Conservation (phyloP, 2,888 invertebrate genomes). For the Meghimatium bilineatum region DNA sequence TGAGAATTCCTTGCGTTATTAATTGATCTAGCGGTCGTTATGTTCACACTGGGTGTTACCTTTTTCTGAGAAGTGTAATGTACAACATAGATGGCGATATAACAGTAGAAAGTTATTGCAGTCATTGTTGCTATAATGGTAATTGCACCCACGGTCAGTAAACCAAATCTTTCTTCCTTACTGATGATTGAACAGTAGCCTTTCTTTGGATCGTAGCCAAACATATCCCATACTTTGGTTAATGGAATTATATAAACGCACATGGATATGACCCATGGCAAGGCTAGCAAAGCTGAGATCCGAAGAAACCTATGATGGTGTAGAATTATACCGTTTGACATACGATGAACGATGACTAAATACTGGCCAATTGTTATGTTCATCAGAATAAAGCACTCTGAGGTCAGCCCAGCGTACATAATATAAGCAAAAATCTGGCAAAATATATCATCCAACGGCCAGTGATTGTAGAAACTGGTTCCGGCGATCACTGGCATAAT, state of each 20-base stretch:
- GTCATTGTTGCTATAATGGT: conserved; percentile 1
- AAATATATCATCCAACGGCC: not conserved
- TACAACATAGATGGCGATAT: conserved; percentile 24
- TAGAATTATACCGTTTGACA: not conserved
- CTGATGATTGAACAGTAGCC: conserved; percentile 40
- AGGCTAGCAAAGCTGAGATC: not conserved
- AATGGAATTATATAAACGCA: conserved; percentile 14
- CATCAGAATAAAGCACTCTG: conserved; percentile 17
- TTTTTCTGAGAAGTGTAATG: conserved; percentile 1
- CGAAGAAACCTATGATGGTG: conserved; percentile 1
- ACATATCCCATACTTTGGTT: conserved; percentile 21
- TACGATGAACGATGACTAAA: conserved; percentile 24
- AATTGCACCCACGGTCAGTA: not conserved
- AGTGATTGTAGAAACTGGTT: conserved; percentile 13
- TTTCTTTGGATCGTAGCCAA: conserved; percentile 26
- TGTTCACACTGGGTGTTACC: not conserved
- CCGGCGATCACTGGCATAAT: conserved; percentile 22
- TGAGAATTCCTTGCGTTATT: conserved; percentile 6
- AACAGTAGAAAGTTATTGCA: conserved; percentile 24
- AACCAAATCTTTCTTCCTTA: not conserved
- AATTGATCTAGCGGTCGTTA: not conserved
- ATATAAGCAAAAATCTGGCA: conserved; percentile 28
- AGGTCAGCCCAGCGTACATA: conserved; percentile 31
- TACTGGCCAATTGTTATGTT: conserved; percentile 32
- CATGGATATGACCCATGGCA: conserved; percentile 19